Base-by-base conservation (phyloP, 2,797 vertebrate genomes). In the Falco rusticolus region DNA sequence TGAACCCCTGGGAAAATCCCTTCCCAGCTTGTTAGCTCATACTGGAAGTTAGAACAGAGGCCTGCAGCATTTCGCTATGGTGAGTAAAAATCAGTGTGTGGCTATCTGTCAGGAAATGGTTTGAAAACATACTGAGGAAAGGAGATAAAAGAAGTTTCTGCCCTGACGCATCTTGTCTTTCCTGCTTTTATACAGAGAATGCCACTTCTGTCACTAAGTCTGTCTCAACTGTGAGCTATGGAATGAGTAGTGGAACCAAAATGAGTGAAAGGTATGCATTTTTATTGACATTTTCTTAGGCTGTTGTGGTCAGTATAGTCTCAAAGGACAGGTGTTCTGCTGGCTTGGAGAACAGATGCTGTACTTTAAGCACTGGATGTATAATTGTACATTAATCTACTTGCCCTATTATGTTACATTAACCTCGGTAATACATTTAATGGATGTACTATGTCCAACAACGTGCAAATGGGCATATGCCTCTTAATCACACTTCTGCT, bases 121-220 rank as follows among this genome's bases (percentile, higher is more conserved):
- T 81, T 87, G 54, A 93, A 92, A 80, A 61, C 1, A 1, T 15
- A 13, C 7, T 8, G 39, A 84, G 24, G 54, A 65, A 77, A 57
- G 31, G 39, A 77, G 48, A 48, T 31, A 39, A 88, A 79, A 87
- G 16, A 63, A 45, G 51, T 88, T 91, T 90, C 75, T 89, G 45
- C 18, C 6, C 51, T 92, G 69, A 89, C 63, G 31, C 39, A 11
- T 59, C 51, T 84, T 70, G 15, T 25, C 71, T 85, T 64, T 95
- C 50, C 29, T 89, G 37, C 21, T 87, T 91, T 82, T 85, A 29
- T 90, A 47, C 93, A 99, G 99, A 99, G 50, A 98, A 97, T 88
- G 88, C 57, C n/a, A 93, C 96, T 95, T 98, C 98, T 18, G 70
- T 85, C 63, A 82, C 96, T 29, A 99, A 98, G 94, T 97, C 98